phyloP scores from a whole-genome alignment of 2,797 vertebrate species.

The Anguilla anguilla region DNA sequence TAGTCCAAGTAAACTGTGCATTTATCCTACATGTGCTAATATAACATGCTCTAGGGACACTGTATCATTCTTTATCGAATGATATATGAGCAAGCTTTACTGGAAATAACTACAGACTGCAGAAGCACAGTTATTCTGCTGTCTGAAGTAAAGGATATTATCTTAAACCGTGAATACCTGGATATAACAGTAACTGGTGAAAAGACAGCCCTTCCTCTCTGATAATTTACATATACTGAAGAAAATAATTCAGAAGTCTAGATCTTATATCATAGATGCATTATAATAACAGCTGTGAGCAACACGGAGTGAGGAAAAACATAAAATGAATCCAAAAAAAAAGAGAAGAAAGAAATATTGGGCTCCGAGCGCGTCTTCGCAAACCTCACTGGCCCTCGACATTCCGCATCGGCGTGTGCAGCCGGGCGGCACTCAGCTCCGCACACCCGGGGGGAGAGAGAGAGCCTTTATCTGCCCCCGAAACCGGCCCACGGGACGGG shows the following conservation, averaged over 20 bases:
- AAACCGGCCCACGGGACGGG: neutral
- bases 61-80: neutral
- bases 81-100: neutral
- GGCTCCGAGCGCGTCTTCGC: neutral
- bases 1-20: neutral
- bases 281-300: neutral
- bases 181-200: neutral
- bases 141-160: neutral
- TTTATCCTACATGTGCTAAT: neutral
- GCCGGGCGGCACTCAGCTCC: neutral
- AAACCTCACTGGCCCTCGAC: neutral
- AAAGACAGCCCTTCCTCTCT: neutral
- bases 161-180: neutral
- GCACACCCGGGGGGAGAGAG: neutral
- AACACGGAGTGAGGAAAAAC: neutral
- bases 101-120: neutral
- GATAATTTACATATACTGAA: neutral
- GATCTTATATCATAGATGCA: neutral
- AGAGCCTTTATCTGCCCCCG: slow-evolving; percentile 9
- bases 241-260: neutral
- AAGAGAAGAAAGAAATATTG: neutral
- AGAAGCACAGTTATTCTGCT: neutral
- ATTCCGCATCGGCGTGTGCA: neutral
- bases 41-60: neutral
- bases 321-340: too few relatives aligned